phyloP scores from a whole-genome alignment of 2,113 vertebrate genomes.

The Heterotilapia buettikoferi region DNA sequence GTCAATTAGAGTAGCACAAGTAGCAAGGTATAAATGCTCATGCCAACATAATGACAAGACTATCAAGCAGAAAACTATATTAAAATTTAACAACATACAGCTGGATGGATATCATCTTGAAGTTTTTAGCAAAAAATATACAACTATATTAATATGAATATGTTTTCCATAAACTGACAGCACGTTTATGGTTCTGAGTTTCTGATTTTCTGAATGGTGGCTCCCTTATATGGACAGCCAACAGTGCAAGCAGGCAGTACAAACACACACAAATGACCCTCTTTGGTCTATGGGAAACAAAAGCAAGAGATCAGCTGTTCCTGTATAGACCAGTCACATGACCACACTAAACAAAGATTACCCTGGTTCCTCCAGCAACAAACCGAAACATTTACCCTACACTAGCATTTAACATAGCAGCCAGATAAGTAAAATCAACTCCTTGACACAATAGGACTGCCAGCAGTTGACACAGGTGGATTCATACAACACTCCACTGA shows the following conservation, averaged over 20 bases:
- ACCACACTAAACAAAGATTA: conserved; percentile 46
- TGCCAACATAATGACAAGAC: background rate
- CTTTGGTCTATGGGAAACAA: conserved; percentile 30
- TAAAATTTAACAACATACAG: background rate
- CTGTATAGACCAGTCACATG: conserved; percentile 16
- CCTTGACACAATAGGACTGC: conserved; percentile 5
- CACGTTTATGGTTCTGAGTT: background rate
- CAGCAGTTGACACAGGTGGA: background rate
- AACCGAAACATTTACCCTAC: conserved; percentile 41
- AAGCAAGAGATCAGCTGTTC: conserved; percentile 41
- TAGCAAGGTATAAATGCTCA: background rate
- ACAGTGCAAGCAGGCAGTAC: background rate
- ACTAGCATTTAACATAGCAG: background rate
- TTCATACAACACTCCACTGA: background rate
- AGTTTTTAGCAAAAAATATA: background rate
- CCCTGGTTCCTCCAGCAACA: conserved; percentile 41
- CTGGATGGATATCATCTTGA: background rate
- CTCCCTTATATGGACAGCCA: background rate
- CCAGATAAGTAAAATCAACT: conserved; percentile 30
- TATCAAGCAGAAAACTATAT: background rate
- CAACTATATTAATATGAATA: background rate
- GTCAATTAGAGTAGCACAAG: background rate
- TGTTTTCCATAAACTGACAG: background rate
- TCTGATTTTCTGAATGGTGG: background rate
- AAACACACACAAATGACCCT: background rate